A percentile compares a stretch with the other conserved stretches of the same genome.
These are phyloP conservation scores for Mirounga angustirostris DNA, from an alignment of 2,113 vertebrate species.

Conservation along the genomic window DNA sequence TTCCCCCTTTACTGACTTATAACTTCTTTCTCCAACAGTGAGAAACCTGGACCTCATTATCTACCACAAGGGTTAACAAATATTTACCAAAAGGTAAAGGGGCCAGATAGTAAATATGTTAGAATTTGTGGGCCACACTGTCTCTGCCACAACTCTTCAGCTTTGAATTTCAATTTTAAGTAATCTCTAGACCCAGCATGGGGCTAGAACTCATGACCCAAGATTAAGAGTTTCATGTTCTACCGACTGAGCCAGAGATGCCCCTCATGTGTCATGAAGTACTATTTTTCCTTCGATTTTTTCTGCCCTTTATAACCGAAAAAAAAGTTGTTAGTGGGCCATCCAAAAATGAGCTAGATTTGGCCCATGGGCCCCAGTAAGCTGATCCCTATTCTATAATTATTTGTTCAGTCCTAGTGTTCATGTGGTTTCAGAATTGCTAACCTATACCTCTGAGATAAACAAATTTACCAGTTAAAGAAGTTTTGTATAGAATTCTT, in stretches of 20 bases:
- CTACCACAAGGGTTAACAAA: background rate
- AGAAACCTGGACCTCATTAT: background rate
- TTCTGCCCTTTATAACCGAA: background rate
- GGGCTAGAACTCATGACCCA: background rate
- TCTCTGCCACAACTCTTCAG: background rate
- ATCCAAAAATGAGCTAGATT: background rate
- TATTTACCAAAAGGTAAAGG: background rate
- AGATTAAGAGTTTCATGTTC: background rate
- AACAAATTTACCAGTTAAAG: background rate
- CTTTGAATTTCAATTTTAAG: conserved; percentile 40
- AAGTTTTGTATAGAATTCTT: background rate
- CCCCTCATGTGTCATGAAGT: background rate
- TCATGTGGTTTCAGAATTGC: background rate
- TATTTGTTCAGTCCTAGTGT: background rate
- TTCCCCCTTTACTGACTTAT: background rate
- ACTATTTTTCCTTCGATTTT: background rate
- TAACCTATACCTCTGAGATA: background rate
- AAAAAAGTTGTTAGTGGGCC: background rate
- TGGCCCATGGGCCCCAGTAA: background rate
- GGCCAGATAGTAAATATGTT: conserved; percentile 6
- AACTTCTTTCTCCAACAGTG: background rate
- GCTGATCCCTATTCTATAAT: background rate
- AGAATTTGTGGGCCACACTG: background rate
- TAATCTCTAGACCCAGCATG: background rate
- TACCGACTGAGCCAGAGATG: background rate